Evolutionary conservation across 1,140 invertebrate species (phyloP).

Genomic region (Neodiprion lecontei): DNA sequence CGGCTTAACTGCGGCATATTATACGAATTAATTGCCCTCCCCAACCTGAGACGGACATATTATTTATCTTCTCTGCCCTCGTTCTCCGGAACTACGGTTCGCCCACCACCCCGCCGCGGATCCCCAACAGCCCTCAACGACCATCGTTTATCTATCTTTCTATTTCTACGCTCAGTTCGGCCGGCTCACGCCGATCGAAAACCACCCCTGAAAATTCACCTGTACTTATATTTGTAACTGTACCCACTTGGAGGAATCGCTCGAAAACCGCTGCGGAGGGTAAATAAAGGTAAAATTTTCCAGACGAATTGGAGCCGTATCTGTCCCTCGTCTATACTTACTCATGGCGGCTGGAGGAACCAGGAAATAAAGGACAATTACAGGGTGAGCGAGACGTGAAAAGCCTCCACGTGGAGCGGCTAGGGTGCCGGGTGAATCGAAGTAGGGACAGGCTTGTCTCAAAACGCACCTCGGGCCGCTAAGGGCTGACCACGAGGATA

Average conservation of each 20-base stretch:
- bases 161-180: constrained; percentile 39
- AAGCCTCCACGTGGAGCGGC: neutral
- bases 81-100: constrained; percentile 33
- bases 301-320: no score
- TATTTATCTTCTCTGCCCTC: constrained; percentile 49
- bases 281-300: neutral
- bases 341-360: neutral
- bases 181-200: no score
- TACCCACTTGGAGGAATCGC: constrained; percentile 28
- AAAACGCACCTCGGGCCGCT: constrained; percentile 47
- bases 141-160: constrained; percentile 52
- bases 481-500: constrained; percentile 19
- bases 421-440: constrained; percentile 23
- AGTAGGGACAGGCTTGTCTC: constrained; percentile 39
- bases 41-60: constrained; percentile 54
- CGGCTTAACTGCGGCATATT: constrained; percentile 61
- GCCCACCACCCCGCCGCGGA: constrained; percentile 19
- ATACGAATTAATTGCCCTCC: constrained; percentile 61
- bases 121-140: neutral
- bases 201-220: no score
- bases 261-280: neutral
- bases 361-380: neutral
- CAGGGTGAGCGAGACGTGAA: neutral
- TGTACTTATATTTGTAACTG: constrained; percentile 25
- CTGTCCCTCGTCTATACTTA: neutral